These are phyloP conservation scores for Idris sp. DNA, from an alignment of 1,140 invertebrate species.

Conservation along the genomic window DNA sequence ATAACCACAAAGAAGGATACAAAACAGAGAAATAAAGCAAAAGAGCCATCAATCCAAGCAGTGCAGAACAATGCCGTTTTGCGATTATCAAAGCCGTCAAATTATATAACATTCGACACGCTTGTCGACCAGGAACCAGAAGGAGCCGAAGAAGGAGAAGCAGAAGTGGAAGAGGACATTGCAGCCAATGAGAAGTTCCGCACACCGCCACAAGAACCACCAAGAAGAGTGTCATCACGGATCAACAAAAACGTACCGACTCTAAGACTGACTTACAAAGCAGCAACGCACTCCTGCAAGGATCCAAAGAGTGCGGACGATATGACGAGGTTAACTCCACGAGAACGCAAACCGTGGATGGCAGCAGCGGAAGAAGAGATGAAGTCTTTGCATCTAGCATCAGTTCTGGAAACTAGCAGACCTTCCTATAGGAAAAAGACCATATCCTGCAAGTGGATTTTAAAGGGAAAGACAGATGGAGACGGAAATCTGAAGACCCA, in stretches of 20 bases:
- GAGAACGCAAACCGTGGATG: conserved; percentile 10
- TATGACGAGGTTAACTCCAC: conserved; percentile 4
- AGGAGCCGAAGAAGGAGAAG: not conserved
- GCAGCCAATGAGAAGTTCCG: too few species aligned
- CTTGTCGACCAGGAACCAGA: too few species aligned
- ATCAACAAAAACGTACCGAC: conserved; percentile 9
- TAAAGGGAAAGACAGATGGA: conserved; percentile 66
- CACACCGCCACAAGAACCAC: not conserved
- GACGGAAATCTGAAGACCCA: conserved; percentile 57
- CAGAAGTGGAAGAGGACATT: not conserved
- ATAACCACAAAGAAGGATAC: too few species aligned
- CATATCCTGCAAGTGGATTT: conserved; percentile 71
- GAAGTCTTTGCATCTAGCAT: conserved; percentile 10
- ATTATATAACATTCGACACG: too few species aligned
- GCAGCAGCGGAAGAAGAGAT: conserved; percentile 33
- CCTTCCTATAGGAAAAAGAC: conserved; percentile 44
- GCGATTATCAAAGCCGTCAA: too few species aligned
- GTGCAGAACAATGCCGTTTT: too few species aligned
- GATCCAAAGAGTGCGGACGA: conserved; percentile 13
- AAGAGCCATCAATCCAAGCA: too few species aligned
- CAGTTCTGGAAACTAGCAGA: conserved; percentile 62
- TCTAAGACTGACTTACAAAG: conserved; percentile 7
- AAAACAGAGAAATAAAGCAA: too few species aligned
- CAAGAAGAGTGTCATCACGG: conserved; percentile 7
- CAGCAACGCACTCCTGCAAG: not conserved